A percentile compares a stretch with the other conserved stretches of the same genome.
phyloP scores from a whole-genome alignment of 2,797 vertebrate genomes.

The Esox lucius region DNA sequence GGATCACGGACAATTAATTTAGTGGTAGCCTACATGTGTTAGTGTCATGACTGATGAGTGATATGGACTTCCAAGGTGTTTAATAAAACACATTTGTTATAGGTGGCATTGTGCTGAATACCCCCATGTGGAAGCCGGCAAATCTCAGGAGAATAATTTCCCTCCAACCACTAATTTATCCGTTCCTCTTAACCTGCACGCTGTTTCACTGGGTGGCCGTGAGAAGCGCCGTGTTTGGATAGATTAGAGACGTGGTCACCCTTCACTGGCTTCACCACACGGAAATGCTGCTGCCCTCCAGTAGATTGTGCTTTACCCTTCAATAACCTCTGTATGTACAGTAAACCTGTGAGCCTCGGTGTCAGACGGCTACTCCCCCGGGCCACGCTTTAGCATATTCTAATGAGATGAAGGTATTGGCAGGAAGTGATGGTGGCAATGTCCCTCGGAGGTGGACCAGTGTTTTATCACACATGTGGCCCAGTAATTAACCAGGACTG shows the following conservation, averaged over 20 bases:
- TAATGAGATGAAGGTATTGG: conserved; percentile 65
- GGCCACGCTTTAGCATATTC: conserved; percentile 60
- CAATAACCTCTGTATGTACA: conserved; percentile 42
- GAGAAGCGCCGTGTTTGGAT: conserved; percentile 38
- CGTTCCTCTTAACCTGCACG: conserved; percentile 10
- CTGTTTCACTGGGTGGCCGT: conserved; percentile 10
- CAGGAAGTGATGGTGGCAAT: conserved; percentile 46
- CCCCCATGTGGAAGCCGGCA: conserved; percentile 17
- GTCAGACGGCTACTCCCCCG: conserved; percentile 55
- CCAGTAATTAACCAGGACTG: conserved; percentile 69
- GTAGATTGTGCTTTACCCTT: conserved; percentile 47
- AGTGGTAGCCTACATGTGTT: conserved; percentile 13
- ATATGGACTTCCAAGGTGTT: conserved; percentile 32
- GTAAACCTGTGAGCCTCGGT: conserved; percentile 42
- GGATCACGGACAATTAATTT: conserved; percentile 52
- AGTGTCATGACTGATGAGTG: conserved; percentile 41
- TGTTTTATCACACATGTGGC: conserved; percentile 67
- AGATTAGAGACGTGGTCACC: conserved; percentile 18
- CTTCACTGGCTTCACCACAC: conserved; percentile 26
- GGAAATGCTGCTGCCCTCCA: conserved; percentile 22
- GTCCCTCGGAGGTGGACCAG: conserved; percentile 53
- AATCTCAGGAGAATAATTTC: conserved; percentile 6
- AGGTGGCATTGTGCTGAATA: conserved; percentile 13
- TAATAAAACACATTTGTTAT: conserved; percentile 25
- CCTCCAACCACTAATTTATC: conserved; percentile 14